Conservation (phyloP, 2,888 invertebrate genomes). For the Aphodius sticticus region DNA sequence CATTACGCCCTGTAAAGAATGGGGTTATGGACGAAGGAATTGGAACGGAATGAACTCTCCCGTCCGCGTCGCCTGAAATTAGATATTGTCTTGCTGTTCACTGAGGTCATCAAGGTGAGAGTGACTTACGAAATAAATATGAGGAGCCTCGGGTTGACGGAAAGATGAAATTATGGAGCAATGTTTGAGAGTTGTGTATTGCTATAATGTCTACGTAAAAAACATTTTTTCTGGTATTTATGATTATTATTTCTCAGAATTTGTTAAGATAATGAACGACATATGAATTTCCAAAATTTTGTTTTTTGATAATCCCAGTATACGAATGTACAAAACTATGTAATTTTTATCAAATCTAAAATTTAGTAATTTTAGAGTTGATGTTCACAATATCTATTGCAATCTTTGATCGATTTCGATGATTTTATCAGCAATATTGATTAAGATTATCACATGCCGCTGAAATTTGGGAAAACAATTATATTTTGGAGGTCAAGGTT, state of each 20-base stretch:
- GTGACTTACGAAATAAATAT: not conserved
- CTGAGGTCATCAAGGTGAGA: not conserved
- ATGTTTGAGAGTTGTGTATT: not conserved
- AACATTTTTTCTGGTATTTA: not conserved
- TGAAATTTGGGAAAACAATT: too few relatives aligned
- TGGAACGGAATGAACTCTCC: not conserved
- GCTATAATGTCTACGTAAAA: not conserved
- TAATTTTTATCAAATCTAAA: too few relatives aligned
- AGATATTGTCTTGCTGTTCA: not conserved
- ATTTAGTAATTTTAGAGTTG: too few relatives aligned
- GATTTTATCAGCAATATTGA: too few relatives aligned
- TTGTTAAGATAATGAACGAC: too few relatives aligned
- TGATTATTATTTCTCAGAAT: not conserved
- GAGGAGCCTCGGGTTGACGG: not conserved
- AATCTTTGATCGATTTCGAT: too few relatives aligned
- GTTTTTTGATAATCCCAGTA: too few relatives aligned
- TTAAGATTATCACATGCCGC: too few relatives aligned
- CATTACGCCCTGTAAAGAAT: not conserved
- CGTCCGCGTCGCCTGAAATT: not conserved
- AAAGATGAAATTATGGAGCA: not conserved
- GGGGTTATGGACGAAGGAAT: not conserved
- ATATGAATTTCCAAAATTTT: too few relatives aligned
- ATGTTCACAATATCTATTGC: too few relatives aligned
- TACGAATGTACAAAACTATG: too few relatives aligned
- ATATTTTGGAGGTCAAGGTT: too few relatives aligned